A percentile compares a stretch with the other conserved stretches of the same genome.
Conservation (phyloP, 2,797 vertebrate species). For the Zalophus californianus region DNA sequence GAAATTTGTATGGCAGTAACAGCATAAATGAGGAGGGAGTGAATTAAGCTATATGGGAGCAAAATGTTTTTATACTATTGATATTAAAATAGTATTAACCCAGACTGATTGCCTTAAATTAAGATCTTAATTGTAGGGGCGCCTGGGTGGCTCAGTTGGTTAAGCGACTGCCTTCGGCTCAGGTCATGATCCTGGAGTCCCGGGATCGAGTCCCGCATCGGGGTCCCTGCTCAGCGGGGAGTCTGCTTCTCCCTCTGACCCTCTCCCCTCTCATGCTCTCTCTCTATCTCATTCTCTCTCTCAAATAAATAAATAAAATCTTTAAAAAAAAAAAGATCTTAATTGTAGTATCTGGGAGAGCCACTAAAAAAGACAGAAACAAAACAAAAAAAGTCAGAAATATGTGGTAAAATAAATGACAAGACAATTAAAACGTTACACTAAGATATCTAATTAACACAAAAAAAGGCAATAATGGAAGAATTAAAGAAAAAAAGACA, state of each 20-base stretch:
- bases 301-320: too few species aligned
- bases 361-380: neutral
- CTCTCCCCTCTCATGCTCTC: too few species aligned
- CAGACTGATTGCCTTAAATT: neutral
- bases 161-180: too few species aligned
- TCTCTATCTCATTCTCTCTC: too few species aligned
- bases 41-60: neutral
- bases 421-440: neutral
- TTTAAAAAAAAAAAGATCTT: too few species aligned
- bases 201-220: too few species aligned
- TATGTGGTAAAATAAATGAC: neutral
- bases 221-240: too few species aligned
- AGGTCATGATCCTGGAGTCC: too few species aligned
- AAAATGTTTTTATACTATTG: neutral
- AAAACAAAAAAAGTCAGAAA: neutral
- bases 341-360: neutral
- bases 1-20: neutral
- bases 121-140: constrained; percentile 20
- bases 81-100: neutral
- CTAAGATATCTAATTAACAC: neutral
- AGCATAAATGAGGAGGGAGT: neutral
- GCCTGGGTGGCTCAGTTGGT: too few species aligned
- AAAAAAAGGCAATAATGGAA: constrained; percentile 15
- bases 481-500: neutral
- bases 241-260: too few species aligned